A percentile compares a stretch with the other conserved stretches of the same genome.
phyloP scores from a whole-genome alignment of 1,140 invertebrate genomes.

The Heliconius melpomene region DNA sequence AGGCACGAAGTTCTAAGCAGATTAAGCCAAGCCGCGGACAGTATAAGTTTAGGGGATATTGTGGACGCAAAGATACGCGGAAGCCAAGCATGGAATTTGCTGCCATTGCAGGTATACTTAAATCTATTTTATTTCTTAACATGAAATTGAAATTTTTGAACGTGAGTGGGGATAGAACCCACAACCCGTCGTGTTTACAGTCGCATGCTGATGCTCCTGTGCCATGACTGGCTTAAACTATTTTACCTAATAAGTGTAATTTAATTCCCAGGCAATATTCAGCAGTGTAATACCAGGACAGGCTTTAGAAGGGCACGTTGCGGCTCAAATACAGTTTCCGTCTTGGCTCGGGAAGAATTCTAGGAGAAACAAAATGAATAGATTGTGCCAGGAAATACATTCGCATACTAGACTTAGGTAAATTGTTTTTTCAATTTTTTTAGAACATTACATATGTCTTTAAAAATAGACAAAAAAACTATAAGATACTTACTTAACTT shows the following conservation, averaged over 20 bases:
- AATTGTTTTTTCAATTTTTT: slow-evolving; percentile 13
- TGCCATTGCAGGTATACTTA: slow-evolving; percentile 89
- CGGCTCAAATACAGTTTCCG: slow-evolving; percentile 93
- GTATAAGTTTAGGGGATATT: slow-evolving; percentile 92
- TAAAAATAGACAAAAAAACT: too few relatives aligned
- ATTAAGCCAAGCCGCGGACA: slow-evolving; percentile 88
- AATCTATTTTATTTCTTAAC: not conserved
- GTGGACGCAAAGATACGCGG: slow-evolving; percentile 91
- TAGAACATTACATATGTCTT: too few relatives aligned
- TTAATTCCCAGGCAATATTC: slow-evolving; percentile 88
- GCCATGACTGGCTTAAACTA: too few relatives aligned
- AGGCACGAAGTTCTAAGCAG: slow-evolving; percentile 84
- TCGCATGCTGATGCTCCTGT: too few relatives aligned
- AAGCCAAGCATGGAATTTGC: slow-evolving; percentile 91
- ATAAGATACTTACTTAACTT: too few relatives aligned
- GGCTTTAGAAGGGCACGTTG: slow-evolving; percentile 89
- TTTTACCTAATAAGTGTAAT: not conserved
- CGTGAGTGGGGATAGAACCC: too few relatives aligned
- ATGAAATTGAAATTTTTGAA: too few relatives aligned
- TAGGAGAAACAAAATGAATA: slow-evolving; percentile 88
- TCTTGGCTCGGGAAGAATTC: slow-evolving; percentile 98
- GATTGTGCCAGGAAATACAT: slow-evolving; percentile 91
- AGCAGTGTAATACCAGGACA: slow-evolving; percentile 95
- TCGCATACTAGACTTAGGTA: slow-evolving; percentile 90
- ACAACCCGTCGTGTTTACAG: too few relatives aligned